phyloP scores from a whole-genome alignment of 2,113 vertebrate species.

The Salvator merianae region DNA sequence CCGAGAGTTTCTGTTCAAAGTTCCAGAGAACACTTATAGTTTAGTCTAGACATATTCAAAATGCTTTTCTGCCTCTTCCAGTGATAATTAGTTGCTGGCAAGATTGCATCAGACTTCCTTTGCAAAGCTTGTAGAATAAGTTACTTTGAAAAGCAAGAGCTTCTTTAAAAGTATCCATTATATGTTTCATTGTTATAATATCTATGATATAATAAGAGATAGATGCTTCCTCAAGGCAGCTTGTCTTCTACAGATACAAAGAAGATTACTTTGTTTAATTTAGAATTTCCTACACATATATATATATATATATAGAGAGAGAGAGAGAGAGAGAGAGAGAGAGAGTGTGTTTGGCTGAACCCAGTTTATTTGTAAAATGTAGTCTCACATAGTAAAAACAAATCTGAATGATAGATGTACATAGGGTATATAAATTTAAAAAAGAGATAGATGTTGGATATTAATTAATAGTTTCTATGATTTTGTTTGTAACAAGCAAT shows the following conservation, averaged over 20 bases:
- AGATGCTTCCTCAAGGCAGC: neutral
- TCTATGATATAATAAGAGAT: neutral
- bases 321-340: too few species aligned
- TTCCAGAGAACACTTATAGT: slow-evolving; percentile 8
- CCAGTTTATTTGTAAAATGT: neutral
- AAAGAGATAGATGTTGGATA: neutral
- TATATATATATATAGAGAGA: too few species aligned
- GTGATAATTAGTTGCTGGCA: slow-evolving; percentile 8
- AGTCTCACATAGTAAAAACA: neutral
- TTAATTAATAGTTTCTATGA: neutral
- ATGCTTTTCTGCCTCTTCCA: neutral
- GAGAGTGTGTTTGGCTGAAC: neutral
- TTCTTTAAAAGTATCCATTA: neutral
- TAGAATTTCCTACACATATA: slow-evolving; percentile 1
- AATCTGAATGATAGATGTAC: neutral
- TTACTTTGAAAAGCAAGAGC: neutral
- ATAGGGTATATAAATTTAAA: neutral
- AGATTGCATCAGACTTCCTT: slow-evolving; percentile 7
- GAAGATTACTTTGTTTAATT: slow-evolving; percentile 1
- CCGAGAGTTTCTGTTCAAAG: neutral
- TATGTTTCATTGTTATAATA: neutral
- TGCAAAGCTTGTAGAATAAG: neutral
- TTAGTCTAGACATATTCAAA: slow-evolving; percentile 18
- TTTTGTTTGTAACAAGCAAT: neutral
- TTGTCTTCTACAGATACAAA: neutral